A percentile compares a stretch with the other conserved stretches of the same genome.
These are phyloP conservation scores for Colletes gigas DNA, from an alignment of 1,140 invertebrate genomes.

Conservation along the genomic window DNA sequence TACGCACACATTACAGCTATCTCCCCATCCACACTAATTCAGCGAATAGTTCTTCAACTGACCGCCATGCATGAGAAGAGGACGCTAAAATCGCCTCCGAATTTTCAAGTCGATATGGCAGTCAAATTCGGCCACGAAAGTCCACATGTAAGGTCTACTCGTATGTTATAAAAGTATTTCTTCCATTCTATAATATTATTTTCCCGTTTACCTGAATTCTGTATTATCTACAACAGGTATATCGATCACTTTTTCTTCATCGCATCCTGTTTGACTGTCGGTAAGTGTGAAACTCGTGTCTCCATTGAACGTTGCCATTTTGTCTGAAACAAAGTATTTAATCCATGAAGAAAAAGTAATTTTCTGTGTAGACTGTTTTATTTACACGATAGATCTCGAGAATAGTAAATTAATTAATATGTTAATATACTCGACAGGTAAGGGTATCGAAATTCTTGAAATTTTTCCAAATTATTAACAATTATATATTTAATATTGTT, in stretches of 20 bases:
- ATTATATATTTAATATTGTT: not conserved
- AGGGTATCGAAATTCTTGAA: not conserved
- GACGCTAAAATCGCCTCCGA: too few species aligned
- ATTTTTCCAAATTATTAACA: not conserved
- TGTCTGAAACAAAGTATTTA: constrained; percentile 19
- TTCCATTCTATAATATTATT: not conserved
- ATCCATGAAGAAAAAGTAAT: not conserved
- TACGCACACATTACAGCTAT: too few species aligned
- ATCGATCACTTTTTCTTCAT: constrained; percentile 34
- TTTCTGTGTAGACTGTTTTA: constrained; percentile 4
- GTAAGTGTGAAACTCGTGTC: not conserved
- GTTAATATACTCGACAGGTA: not conserved
- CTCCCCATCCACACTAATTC: too few species aligned
- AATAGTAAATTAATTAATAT: too few species aligned
- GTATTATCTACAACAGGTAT: constrained; percentile 46
- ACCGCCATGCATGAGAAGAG: too few species aligned
- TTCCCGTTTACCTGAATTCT: constrained; percentile 37
- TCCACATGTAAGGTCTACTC: too few species aligned
- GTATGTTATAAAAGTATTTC: too few species aligned
- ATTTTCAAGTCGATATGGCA: too few species aligned
- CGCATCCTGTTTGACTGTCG: not conserved
- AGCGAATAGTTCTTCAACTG: too few species aligned
- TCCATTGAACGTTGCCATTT: not conserved
- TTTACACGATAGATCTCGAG: not conserved
- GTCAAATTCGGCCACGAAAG: too few species aligned